Evolutionary conservation across 2,797 vertebrate genomes (phyloP), one percentile per base, ranked within the genome.

Genomic region (Cynodonichthys magdalenae): DNA sequence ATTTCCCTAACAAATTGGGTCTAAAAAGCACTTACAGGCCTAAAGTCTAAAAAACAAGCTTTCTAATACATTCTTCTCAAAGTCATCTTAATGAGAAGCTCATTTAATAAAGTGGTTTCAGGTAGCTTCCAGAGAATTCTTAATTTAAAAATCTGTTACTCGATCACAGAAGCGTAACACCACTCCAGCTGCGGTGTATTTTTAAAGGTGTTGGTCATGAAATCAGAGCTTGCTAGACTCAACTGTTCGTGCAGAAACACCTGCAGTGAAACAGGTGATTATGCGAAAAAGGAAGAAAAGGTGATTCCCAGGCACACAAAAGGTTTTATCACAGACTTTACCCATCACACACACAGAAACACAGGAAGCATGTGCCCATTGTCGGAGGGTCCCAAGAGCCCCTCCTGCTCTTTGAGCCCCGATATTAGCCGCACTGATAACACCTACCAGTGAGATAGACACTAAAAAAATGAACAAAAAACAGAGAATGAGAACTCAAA

Each of bases 401-500:
- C 77, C 71, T 24, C 45, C 72, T 42, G 66, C 76, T 81, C 81
- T 78, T 89, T 85, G 72, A 84, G 80, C 74, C 71, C 68, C 51
- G 71, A 90, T 84, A 89, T 83, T 77, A 77, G 88, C 74, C 48
- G 80, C 79, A 89, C 67, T 83, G 85, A 89, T 80, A 85, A 85
- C 78, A 89, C 75, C 85, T 75, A 80, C 80, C 42, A 71, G 64
- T 55, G 17, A 60, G 49, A 69, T 64, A 69, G 69, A 81, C 62
- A 84, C 46, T 65, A 69, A 83, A 75, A 59, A 7, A 11, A 71
- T 46, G 59, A 54, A 57, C 65, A 71, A 63, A 63, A 57, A 57
- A 59, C 42, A 63, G 50, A 42, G 45, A 75, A 77, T 78, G 76
- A 60, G 27, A 66, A 60, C 76, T 19, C 11, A 50, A 65, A 59